phyloP scores from a whole-genome alignment of 2,888 invertebrate species.

The Meteorus colon region DNA sequence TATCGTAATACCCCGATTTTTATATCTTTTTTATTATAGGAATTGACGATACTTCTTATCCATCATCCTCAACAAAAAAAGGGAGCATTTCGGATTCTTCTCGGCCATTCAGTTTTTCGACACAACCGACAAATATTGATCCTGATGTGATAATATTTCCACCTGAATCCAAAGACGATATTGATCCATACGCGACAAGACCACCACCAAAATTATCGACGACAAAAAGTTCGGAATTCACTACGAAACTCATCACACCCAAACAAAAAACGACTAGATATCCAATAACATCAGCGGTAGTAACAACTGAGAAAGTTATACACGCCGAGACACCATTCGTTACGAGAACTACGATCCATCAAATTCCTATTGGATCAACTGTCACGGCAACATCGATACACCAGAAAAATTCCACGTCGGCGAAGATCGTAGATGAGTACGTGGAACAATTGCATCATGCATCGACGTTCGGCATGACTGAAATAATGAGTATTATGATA shows the following conservation, averaged over 20 bases:
- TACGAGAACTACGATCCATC: conserved; percentile 7
- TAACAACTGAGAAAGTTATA: conserved; percentile 3
- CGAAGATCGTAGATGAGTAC: conserved; percentile 24
- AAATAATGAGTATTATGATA: conserved; percentile 58
- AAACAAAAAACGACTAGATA: neutral
- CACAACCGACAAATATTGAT: conserved; percentile 26
- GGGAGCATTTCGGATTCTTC: neutral
- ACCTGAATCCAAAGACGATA: conserved; percentile 61
- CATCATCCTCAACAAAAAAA: conserved; percentile 17
- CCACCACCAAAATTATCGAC: conserved; percentile 44
- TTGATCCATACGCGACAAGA: conserved; percentile 56
- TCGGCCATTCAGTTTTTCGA: conserved; percentile 5
- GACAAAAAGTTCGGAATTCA: conserved; percentile 33
- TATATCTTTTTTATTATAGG: conserved; percentile 37
- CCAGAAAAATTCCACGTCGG: conserved; percentile 12
- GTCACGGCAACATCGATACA: conserved; percentile 11
- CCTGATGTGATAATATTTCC: conserved; percentile 47
- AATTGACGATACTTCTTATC: conserved; percentile 36
- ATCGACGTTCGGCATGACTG: conserved; percentile 47
- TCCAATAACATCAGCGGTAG: conserved; percentile 20
- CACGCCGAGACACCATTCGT: conserved; percentile 48
- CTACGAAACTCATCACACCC: neutral
- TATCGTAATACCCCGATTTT: neutral
- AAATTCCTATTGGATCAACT: conserved; percentile 41
- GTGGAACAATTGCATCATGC: conserved; percentile 26